Evolutionary conservation across 2,888 invertebrate genomes (phyloP).

Genomic region (Physocephala rufipes): DNA sequence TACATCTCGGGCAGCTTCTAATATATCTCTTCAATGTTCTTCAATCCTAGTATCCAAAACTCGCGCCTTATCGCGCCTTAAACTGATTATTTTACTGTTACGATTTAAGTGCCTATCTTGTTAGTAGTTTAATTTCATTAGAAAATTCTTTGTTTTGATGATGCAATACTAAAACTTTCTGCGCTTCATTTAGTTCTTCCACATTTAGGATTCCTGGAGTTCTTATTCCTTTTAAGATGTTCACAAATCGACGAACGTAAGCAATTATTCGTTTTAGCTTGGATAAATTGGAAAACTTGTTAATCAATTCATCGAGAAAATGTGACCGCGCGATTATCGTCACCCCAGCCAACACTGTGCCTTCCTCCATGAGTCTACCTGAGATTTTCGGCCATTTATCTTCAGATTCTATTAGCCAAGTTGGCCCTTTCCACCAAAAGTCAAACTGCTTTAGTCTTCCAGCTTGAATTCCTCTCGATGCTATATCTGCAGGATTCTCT

Average conservation of each 20-base stretch:
- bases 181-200: slow-evolving; percentile 7
- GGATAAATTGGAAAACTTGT: slow-evolving; percentile 9
- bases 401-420: slow-evolving; percentile 13
- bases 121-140: slow-evolving; percentile 1
- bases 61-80: slow-evolving; percentile 5
- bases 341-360: background rate
- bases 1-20: slow-evolving; percentile 9
- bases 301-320: background rate
- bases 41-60: slow-evolving; percentile 23
- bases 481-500: slow-evolving; percentile 3
- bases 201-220: background rate
- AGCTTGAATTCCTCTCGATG: slow-evolving; percentile 4
- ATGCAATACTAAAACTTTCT: slow-evolving; percentile 17
- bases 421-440: slow-evolving; percentile 5
- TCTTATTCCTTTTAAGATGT: slow-evolving; percentile 3
- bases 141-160: too few species aligned
- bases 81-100: background rate
- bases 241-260: background rate
- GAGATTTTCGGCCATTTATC: slow-evolving; percentile 4
- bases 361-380: background rate
- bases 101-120: background rate
- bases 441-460: slow-evolving; percentile 10
- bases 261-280: background rate
- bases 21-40: slow-evolving; percentile 14
- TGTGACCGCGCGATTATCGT: background rate